Percentiles rank a stretch among this genome's conserved stretches.
Conservation (phyloP, 2,888 invertebrate genomes). For the Mesorhabditis spiculigera region DNA sequence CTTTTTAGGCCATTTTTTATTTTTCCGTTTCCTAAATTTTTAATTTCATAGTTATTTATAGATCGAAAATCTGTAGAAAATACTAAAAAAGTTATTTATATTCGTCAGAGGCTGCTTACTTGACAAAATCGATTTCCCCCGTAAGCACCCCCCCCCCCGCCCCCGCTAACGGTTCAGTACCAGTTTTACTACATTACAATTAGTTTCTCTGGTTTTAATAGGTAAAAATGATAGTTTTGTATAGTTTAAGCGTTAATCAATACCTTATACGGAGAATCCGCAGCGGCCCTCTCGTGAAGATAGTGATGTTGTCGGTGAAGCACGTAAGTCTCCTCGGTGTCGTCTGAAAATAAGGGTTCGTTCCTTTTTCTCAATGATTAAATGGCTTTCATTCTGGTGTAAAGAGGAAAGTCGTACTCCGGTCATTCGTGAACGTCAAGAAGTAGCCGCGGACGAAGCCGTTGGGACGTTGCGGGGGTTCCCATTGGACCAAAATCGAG, state of each 20-base stretch:
- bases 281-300: conserved; percentile 57
- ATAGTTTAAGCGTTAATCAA: neutral
- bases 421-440: conserved; percentile 74
- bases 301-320: conserved; percentile 49
- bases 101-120: too few relatives aligned
- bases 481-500: conserved; percentile 85
- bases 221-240: neutral
- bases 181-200: neutral
- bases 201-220: neutral
- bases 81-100: too few relatives aligned
- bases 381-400: neutral
- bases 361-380: neutral
- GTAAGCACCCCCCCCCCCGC: too few relatives aligned
- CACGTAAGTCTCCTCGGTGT: conserved; percentile 54
- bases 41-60: too few relatives aligned
- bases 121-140: too few relatives aligned
- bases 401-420: conserved; percentile 22
- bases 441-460: conserved; percentile 87
- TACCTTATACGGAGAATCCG: conserved; percentile 77
- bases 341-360: conserved; percentile 30
- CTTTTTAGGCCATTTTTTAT: too few relatives aligned
- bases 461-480: conserved; percentile 83
- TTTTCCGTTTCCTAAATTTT: too few relatives aligned
- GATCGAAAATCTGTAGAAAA: too few relatives aligned
- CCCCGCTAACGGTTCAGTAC: neutral